phyloP scores from a whole-genome alignment of 2,797 vertebrate genomes.

The Steatocranus sp. region DNA sequence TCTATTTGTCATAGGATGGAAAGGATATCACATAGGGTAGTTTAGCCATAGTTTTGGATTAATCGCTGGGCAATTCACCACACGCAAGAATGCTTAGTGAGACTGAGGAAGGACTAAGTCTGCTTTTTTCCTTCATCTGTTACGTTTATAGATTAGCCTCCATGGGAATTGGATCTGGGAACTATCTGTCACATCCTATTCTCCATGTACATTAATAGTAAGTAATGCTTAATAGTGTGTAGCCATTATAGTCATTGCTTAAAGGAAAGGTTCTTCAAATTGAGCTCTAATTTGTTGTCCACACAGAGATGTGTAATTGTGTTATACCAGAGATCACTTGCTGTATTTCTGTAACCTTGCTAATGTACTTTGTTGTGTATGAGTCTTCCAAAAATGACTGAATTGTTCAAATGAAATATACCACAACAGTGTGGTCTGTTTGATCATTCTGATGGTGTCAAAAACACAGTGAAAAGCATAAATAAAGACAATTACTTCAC shows the following conservation, averaged over 20 bases:
- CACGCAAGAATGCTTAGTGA: slow-evolving; percentile 62
- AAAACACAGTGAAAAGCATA: background rate
- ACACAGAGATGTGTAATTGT: background rate
- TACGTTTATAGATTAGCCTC: slow-evolving; percentile 56
- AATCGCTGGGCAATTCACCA: slow-evolving; percentile 75
- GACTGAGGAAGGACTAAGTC: slow-evolving; percentile 50
- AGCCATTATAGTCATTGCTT: slow-evolving; percentile 29
- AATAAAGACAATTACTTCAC: background rate
- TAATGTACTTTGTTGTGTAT: background rate
- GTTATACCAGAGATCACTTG: background rate
- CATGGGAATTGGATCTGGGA: slow-evolving; percentile 21
- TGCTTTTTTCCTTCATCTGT: slow-evolving; percentile 9
- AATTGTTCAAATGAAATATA: background rate
- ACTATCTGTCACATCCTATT: slow-evolving; percentile 45
- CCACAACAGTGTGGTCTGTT: background rate
- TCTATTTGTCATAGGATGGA: slow-evolving; percentile 78
- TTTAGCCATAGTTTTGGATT: slow-evolving; percentile 78
- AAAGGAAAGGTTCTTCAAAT: background rate
- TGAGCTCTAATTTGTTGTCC: background rate
- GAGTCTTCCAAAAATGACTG: background rate
- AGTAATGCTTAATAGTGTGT: slow-evolving; percentile 30
- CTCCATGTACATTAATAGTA: slow-evolving; percentile 23
- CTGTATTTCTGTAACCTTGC: background rate
- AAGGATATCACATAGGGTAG: slow-evolving; percentile 70
- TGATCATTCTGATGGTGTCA: background rate